These are phyloP conservation scores for Picathartes gymnocephalus DNA, from an alignment of 2,113 vertebrate genomes.

Conservation along the genomic window DNA sequence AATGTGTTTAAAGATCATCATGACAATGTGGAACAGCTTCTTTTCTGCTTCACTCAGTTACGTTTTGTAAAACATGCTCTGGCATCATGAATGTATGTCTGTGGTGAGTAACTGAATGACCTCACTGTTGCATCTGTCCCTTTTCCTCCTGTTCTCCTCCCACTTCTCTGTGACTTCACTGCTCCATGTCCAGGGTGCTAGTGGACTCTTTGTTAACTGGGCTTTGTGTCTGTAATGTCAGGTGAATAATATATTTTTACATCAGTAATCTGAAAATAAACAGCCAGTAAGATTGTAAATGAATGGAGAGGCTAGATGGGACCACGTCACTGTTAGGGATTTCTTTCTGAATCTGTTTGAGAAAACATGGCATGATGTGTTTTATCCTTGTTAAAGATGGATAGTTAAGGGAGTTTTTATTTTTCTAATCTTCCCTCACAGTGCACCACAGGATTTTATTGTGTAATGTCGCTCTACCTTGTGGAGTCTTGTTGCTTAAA, in stretches of 20 bases:
- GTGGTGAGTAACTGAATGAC: neutral
- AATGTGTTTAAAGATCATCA: neutral
- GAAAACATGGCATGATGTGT: neutral
- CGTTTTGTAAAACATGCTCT: neutral
- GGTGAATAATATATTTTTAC: neutral
- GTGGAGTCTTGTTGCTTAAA: constrained; percentile 10
- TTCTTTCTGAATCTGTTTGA: neutral
- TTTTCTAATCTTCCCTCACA: neutral
- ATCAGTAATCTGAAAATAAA: neutral
- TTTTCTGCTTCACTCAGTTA: neutral
- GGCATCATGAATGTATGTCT: neutral
- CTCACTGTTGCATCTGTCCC: neutral
- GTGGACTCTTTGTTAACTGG: neutral
- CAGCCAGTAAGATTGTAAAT: neutral
- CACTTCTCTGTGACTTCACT: neutral
- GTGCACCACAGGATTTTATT: neutral
- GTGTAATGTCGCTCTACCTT: neutral
- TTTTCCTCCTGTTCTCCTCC: neutral
- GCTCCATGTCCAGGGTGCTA: neutral
- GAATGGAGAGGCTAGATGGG: neutral
- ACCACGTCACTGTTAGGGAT: neutral
- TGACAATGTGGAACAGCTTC: neutral
- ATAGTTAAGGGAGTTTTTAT: constrained; percentile 3
- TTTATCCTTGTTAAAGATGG: neutral
- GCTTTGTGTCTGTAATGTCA: neutral